Conservation (phyloP, 2,113 vertebrate genomes). For the Varanus komodoensis region DNA sequence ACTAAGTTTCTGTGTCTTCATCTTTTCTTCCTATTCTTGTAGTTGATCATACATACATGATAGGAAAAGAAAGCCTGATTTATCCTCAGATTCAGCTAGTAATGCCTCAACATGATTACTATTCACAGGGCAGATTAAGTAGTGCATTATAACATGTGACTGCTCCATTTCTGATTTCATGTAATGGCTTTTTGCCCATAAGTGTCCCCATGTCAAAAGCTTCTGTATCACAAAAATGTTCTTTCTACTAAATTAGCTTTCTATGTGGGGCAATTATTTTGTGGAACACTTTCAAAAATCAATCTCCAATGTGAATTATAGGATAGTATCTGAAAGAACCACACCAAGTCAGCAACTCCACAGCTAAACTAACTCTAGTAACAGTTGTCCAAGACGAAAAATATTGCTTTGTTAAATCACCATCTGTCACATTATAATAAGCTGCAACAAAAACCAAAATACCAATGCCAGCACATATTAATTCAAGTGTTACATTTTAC, state of each 20-base stretch:
- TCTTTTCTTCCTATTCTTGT: neutral
- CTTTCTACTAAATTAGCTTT: neutral
- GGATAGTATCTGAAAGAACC: neutral
- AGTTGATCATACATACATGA: neutral
- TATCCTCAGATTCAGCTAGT: neutral
- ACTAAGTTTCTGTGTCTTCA: neutral
- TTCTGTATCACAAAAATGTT: neutral
- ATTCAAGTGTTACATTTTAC: neutral
- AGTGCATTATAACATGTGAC: neutral
- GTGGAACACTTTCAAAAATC: neutral
- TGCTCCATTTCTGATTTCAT: neutral
- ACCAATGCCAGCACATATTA: slow-evolving; percentile 13
- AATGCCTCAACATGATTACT: neutral
- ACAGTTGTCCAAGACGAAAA: neutral
- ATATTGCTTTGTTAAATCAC: slow-evolving; percentile 7
- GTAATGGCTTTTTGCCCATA: neutral
- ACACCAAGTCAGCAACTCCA: neutral
- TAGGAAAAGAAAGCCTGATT: neutral
- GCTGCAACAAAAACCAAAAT: neutral
- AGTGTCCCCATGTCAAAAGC: neutral
- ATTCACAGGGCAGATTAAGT: neutral
- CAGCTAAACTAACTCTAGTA: neutral
- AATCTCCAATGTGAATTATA: neutral
- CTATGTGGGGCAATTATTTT: neutral
- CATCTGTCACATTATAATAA: slow-evolving; percentile 17